phyloP scores from a whole-genome alignment of 2,888 invertebrate genomes.

The Eumacrocentrus americanus region DNA sequence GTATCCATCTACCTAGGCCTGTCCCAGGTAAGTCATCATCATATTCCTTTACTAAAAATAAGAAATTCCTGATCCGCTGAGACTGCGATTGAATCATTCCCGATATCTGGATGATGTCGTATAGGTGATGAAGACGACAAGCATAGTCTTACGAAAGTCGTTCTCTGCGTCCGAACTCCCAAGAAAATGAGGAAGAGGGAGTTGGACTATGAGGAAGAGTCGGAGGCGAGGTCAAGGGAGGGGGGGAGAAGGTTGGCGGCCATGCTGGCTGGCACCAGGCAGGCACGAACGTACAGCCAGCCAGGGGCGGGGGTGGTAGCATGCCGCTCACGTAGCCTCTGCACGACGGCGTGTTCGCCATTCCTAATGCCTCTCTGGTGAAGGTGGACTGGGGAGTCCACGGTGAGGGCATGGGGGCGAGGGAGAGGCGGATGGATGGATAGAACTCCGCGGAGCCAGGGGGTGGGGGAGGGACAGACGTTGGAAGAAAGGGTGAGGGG shows the following conservation, averaged over 20 bases:
- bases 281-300: constrained; percentile 48
- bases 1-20: constrained; percentile 99
- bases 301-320: constrained; percentile 56
- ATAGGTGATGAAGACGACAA: too few relatives aligned
- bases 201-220: constrained; percentile 22
- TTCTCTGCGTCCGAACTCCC: too few relatives aligned
- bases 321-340: constrained; percentile 69
- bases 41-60: not conserved
- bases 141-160: too few relatives aligned
- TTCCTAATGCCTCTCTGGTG: constrained; percentile 66
- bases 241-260: constrained; percentile 53
- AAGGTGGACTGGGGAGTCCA: constrained; percentile 41
- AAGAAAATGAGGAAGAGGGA: constrained; percentile 15
- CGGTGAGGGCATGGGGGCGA: constrained; percentile 38
- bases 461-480: constrained; percentile 30
- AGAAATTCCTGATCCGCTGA: not conserved
- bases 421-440: constrained; percentile 32
- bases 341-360: constrained; percentile 68
- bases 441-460: constrained; percentile 21
- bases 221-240: constrained; percentile 37
- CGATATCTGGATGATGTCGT: too few relatives aligned
- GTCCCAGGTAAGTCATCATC: constrained; percentile 82
- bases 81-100: too few relatives aligned
- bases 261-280: constrained; percentile 55
- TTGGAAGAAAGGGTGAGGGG: constrained; percentile 35